These are phyloP conservation scores for Ptychobarbus kaznakovi DNA, from an alignment of 2,797 vertebrate species.

Conservation along the genomic window DNA sequence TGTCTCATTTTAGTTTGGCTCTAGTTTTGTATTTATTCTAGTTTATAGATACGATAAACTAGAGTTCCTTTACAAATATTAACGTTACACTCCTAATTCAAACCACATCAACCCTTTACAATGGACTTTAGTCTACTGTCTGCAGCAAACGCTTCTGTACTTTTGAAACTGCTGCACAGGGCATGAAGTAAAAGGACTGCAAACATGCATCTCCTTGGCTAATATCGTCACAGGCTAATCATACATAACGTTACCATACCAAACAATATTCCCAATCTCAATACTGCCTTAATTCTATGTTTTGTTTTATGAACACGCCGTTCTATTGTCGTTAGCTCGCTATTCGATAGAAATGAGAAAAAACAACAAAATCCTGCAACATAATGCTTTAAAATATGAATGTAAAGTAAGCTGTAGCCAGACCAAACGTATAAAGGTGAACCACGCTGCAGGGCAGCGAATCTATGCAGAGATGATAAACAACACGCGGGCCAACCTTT, in stretches of 20 bases:
- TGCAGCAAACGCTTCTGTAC: background rate
- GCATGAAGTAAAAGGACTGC: background rate
- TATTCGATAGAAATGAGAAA: background rate
- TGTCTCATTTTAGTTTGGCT: too few relatives aligned
- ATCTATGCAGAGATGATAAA: conserved; percentile 37
- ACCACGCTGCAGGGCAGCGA: background rate
- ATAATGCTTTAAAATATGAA: background rate
- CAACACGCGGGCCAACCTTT: conserved; percentile 46
- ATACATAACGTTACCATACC: background rate
- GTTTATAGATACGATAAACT: too few relatives aligned
- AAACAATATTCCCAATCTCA: background rate
- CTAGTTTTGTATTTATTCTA: too few relatives aligned
- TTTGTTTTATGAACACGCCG: too few relatives aligned
- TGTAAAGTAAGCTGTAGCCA: background rate
- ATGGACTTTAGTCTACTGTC: background rate
- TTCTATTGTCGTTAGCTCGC: background rate
- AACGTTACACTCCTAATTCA: background rate
- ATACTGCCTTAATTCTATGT: background rate
- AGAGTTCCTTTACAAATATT: background rate
- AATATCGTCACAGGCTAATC: background rate
- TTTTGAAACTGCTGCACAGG: background rate
- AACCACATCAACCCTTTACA: background rate
- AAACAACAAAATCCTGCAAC: background rate
- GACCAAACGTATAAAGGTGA: background rate
- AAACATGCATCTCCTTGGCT: background rate